Conservation (phyloP, 2,113 vertebrate species). For the Perognathus longimembris region DNA sequence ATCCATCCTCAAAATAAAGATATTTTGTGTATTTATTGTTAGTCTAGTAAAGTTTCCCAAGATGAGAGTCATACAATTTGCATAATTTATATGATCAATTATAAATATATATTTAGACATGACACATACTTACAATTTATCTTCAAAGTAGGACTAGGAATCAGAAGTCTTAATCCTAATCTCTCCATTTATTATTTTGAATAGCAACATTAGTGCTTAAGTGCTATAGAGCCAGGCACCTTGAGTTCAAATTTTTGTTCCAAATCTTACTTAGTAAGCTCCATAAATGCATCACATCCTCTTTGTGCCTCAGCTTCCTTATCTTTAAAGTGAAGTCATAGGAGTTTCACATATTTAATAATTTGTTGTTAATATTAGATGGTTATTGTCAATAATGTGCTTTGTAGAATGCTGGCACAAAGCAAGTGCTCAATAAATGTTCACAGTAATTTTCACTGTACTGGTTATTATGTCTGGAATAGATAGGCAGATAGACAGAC, state of each 20-base stretch:
- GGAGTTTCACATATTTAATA: neutral
- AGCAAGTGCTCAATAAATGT: neutral
- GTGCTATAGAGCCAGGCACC: neutral
- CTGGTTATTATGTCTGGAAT: neutral
- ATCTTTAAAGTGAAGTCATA: neutral
- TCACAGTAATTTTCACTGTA: neutral
- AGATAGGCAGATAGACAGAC: too few species aligned
- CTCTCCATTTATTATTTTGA: neutral
- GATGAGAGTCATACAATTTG: neutral
- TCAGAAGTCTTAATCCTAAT: neutral
- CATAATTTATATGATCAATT: neutral
- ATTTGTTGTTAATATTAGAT: neutral
- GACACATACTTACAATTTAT: neutral
- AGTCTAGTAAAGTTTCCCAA: neutral
- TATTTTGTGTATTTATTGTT: neutral
- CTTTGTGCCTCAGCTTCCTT: neutral
- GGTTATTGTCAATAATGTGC: neutral
- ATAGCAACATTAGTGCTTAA: neutral
- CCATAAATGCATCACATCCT: neutral
- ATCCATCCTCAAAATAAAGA: slow-evolving; percentile 1
- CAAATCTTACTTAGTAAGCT: neutral
- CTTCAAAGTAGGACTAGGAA: neutral
- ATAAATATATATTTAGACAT: neutral
- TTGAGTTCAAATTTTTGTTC: neutral
- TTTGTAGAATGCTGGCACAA: neutral